These are phyloP conservation scores for Tenthredo scrophulariae DNA, from an alignment of 2,888 invertebrate species.

Conservation along the genomic window DNA sequence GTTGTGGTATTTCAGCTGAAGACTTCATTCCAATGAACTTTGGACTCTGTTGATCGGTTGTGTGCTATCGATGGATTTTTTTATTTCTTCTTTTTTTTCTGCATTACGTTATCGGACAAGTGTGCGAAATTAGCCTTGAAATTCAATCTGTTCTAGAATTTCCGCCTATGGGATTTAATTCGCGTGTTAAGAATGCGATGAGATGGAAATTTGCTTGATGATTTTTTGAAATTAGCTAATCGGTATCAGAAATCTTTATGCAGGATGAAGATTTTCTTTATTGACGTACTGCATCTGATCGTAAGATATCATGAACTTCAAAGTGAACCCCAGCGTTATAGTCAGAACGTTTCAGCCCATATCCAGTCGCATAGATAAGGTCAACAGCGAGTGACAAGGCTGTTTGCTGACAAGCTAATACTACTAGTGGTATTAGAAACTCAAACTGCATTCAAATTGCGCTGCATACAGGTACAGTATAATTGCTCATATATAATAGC, in stretches of 20 bases:
- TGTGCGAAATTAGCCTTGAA: too few relatives aligned
- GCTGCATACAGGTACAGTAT: background rate
- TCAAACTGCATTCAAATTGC: constrained; percentile 18
- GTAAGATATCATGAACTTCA: background rate
- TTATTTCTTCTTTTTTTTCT: too few relatives aligned
- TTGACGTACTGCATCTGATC: background rate
- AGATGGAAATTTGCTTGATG: too few relatives aligned
- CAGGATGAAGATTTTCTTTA: background rate
- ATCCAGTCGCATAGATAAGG: constrained; percentile 33
- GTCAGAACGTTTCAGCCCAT: background rate
- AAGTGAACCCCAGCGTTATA: background rate
- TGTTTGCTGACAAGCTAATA: background rate
- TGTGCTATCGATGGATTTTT: too few relatives aligned
- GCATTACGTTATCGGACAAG: too few relatives aligned
- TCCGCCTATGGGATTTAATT: background rate
- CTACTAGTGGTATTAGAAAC: background rate
- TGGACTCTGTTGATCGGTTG: too few relatives aligned
- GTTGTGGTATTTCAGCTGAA: too few relatives aligned
- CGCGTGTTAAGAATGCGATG: background rate
- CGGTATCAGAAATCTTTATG: too few relatives aligned
- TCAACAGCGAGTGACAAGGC: constrained; percentile 43
- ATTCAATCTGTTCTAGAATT: background rate
- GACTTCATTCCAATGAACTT: too few relatives aligned
- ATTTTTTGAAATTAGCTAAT: background rate
- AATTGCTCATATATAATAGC: background rate